These are phyloP conservation scores for Tiaroga cobitis DNA, from an alignment of 2,797 vertebrate species.

Conservation along the genomic window DNA sequence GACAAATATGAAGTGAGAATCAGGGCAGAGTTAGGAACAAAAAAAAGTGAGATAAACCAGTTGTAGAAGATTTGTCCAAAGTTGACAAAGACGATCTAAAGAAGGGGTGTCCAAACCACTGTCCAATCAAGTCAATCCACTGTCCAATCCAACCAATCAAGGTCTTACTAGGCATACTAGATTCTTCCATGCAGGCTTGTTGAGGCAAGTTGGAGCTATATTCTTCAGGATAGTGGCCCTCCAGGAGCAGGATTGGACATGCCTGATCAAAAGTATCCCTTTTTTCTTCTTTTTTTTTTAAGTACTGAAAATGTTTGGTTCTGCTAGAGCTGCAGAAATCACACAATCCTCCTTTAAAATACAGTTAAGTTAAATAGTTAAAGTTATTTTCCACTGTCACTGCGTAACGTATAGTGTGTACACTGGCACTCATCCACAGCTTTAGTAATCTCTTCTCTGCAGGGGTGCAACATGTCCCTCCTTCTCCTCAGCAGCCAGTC, in stretches of 20 bases:
- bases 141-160: neutral
- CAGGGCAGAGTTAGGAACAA: neutral
- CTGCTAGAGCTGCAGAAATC: neutral
- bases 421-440: constrained; percentile 53
- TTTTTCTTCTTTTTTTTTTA: neutral
- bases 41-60: neutral
- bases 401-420: constrained; percentile 20
- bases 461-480: constrained; percentile 52
- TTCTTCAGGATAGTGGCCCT: neutral
- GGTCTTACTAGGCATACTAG: neutral
- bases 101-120: neutral
- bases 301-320: neutral
- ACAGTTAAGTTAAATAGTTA: neutral
- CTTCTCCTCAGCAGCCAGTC: constrained; percentile 32
- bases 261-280: neutral
- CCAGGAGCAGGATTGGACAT: neutral
- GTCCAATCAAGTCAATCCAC: neutral
- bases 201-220: neutral
- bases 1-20: neutral
- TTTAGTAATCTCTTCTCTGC: constrained; percentile 56
- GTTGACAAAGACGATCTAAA: neutral
- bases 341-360: neutral
- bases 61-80: neutral
- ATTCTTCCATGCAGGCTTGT: neutral
- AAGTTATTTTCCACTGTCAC: neutral